Conservation (phyloP, 2,797 vertebrate genomes). For the Poeciliopsis gracilis region DNA sequence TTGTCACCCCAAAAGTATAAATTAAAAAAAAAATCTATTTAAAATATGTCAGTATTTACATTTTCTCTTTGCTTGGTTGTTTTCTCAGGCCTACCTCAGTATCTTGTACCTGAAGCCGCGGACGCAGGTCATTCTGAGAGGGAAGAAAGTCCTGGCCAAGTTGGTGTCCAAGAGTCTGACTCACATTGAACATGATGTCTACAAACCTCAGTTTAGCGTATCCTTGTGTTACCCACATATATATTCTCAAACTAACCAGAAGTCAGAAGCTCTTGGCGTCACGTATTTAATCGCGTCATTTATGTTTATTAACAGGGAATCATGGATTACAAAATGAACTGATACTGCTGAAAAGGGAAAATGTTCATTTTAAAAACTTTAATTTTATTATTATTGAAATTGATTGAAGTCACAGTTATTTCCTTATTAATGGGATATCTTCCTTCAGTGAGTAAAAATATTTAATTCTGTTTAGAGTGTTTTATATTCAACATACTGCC, state of each 20-base stretch:
- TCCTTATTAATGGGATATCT: not conserved
- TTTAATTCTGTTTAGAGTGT: not conserved
- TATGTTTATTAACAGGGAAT: not conserved
- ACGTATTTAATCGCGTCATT: not conserved
- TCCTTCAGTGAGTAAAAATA: not conserved
- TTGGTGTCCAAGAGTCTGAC: slow-evolving; percentile 83
- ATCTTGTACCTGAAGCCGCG: slow-evolving; percentile 87
- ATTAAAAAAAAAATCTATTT: not conserved
- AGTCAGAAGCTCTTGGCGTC: not conserved
- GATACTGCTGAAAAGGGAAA: not conserved
- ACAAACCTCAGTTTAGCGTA: slow-evolving; percentile 86
- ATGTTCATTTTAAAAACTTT: not conserved
- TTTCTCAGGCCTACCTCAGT: slow-evolving; percentile 82
- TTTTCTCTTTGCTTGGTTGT: slow-evolving; percentile 11
- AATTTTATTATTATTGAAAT: not conserved
- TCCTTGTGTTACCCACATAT: slow-evolving; percentile 55
- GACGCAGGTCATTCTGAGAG: slow-evolving; percentile 82
- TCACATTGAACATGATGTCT: slow-evolving; percentile 81
- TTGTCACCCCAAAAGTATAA: not conserved
- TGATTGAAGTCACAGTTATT: not conserved
- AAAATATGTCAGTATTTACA: not conserved
- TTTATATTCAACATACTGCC: too few species aligned
- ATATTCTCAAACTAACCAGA: not conserved
- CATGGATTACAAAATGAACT: not conserved
- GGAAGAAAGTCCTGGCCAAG: slow-evolving; percentile 82